Conservation (phyloP, 2,888 invertebrate genomes). For the Xanthostigma xanthostigma region DNA sequence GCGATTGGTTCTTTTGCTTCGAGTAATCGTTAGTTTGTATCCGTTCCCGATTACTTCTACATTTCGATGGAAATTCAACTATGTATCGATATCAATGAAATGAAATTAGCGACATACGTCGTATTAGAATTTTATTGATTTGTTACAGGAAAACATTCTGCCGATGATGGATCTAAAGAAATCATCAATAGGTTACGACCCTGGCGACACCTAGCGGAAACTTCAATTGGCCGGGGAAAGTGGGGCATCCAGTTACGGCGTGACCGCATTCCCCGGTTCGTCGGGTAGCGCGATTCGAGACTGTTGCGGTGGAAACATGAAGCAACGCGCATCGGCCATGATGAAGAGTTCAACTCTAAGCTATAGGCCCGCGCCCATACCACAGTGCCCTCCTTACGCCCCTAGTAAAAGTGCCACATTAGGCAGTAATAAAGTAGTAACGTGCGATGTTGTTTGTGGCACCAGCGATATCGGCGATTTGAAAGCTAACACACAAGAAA, state of each 20-base stretch:
- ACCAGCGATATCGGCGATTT: neutral
- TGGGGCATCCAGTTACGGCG: neutral
- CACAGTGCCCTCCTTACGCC: conserved; percentile 17
- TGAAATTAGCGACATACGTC: neutral
- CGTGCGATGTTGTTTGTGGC: neutral
- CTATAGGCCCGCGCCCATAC: conserved; percentile 19
- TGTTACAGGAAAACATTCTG: conserved; percentile 40
- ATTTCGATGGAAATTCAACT: no score
- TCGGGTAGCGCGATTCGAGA: conserved; percentile 25
- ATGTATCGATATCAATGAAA: neutral
- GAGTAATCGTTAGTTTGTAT: no score
- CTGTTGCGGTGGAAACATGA: conserved; percentile 27
- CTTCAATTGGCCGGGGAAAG: conserved; percentile 20
- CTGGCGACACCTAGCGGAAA: conserved; percentile 35
- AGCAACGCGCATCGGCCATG: conserved; percentile 14
- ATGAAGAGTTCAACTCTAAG: conserved; percentile 23
- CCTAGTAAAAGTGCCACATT: conserved; percentile 18
- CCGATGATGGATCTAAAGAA: conserved; percentile 53
- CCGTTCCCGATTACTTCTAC: no score
- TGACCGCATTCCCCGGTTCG: conserved; percentile 14
- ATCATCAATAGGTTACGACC: conserved; percentile 41
- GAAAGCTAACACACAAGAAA: neutral
- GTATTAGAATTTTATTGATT: neutral
- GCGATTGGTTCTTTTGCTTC: no score
- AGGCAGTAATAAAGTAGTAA: conserved; percentile 11